These are phyloP conservation scores for Diploscapter pachys DNA, from an alignment of 1,140 invertebrate genomes.

Conservation along the genomic window DNA sequence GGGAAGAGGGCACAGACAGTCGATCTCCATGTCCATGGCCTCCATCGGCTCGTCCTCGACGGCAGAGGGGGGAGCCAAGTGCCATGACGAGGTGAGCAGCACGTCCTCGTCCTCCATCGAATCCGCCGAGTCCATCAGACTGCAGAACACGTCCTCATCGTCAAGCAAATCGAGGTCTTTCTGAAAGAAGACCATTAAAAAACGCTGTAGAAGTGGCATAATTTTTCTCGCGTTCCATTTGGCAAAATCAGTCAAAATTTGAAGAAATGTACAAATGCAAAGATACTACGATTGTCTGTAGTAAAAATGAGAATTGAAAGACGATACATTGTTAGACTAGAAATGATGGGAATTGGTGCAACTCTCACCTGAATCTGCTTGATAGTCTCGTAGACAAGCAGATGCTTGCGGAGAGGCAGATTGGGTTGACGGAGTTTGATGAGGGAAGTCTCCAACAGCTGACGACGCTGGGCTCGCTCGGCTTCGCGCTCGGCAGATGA, in stretches of 20 bases:
- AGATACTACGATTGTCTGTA: conserved; percentile 7
- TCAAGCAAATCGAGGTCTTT: conserved; percentile 32
- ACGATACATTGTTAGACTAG: neutral
- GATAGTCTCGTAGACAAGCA: conserved; percentile 27
- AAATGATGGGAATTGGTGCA: neutral
- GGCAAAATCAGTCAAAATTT: conserved; percentile 4
- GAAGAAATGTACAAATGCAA: neutral
- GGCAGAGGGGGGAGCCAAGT: conserved; percentile 16
- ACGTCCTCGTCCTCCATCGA: conserved; percentile 25
- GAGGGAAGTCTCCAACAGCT: conserved; percentile 27
- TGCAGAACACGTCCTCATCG: conserved; percentile 32
- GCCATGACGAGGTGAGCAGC: neutral
- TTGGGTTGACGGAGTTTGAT: conserved; percentile 28
- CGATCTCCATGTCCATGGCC: neutral
- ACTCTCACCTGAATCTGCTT: conserved; percentile 31
- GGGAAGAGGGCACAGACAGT: neutral
- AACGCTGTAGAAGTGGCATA: neutral
- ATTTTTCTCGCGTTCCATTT: neutral
- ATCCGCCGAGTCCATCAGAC: conserved; percentile 18
- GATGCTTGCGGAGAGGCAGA: conserved; percentile 33
- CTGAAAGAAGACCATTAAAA: conserved; percentile 14
- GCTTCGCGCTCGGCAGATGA: conserved; percentile 32
- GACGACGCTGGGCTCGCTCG: conserved; percentile 22
- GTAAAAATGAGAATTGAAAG: neutral
- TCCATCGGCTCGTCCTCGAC: conserved; percentile 7